These are phyloP conservation scores for Arctopsyche grandis DNA, from an alignment of 1,140 invertebrate species.

Conservation along the genomic window DNA sequence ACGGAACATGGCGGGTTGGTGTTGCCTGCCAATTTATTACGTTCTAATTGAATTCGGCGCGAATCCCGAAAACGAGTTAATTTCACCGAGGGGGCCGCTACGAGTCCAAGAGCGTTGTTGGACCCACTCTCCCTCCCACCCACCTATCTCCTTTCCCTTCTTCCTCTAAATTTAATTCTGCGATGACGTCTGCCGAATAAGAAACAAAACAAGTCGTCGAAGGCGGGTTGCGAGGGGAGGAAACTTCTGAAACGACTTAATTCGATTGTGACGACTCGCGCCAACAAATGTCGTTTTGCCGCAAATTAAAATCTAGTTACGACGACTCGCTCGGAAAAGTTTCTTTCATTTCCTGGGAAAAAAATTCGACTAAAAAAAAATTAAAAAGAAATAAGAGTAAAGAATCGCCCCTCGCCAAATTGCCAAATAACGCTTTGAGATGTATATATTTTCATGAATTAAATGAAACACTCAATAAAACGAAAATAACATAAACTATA, in stretches of 20 bases:
- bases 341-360: background rate
- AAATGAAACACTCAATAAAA: no score
- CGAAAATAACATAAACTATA: no score
- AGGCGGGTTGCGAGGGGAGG: background rate
- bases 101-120: no score
- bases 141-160: background rate
- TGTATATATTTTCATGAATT: no score
- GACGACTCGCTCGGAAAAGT: conserved; percentile 7
- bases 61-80: conserved; percentile 53
- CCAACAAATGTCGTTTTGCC: conserved; percentile 48
- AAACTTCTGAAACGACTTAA: conserved; percentile 46
- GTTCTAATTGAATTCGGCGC: conserved; percentile 51
- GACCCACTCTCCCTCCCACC: conserved; percentile 19
- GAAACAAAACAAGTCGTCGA: conserved; percentile 35
- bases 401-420: background rate
- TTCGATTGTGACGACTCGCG: conserved; percentile 46
- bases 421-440: no score
- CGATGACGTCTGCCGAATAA: conserved; percentile 51
- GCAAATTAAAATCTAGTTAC: conserved; percentile 53
- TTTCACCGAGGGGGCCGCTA: conserved; percentile 30
- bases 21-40: conserved; percentile 51
- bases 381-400: background rate
- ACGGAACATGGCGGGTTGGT: background rate
- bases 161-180: conserved; percentile 49
- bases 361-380: background rate